These are phyloP conservation scores for Notothenia rossii DNA, from an alignment of 2,113 vertebrate species.

Conservation along the genomic window DNA sequence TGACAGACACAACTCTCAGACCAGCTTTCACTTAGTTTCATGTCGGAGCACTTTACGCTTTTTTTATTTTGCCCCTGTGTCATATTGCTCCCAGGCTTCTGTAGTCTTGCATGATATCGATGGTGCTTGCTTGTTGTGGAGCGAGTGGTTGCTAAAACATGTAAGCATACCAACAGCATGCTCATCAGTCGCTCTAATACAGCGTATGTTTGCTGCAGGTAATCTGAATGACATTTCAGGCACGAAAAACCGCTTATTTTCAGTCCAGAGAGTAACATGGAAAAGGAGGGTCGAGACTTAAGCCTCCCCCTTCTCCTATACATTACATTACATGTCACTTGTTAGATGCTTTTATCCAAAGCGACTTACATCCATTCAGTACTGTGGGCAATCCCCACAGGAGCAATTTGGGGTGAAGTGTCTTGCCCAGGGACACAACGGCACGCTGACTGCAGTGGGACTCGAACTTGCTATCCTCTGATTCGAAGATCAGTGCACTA, in stretches of 20 bases:
- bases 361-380: no score
- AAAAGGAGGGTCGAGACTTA: conserved; percentile 19
- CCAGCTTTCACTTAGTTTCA: conserved; percentile 46
- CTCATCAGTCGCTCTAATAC: not conserved
- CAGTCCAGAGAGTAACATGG: conserved; percentile 5
- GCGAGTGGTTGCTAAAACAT: not conserved
- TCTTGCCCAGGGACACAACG: no score
- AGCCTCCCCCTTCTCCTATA: conserved; percentile 1
- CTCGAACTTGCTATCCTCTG: no score
- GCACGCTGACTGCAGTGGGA: no score
- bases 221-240: conserved; percentile 27
- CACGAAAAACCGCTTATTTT: conserved; percentile 23
- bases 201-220: conserved; percentile 19
- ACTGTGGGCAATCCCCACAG: no score
- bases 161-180: not conserved
- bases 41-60: conserved; percentile 27
- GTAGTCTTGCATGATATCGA: conserved; percentile 2
- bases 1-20: conserved; percentile 50
- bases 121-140: not conserved
- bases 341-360: no score
- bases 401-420: no score
- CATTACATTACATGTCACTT: no score
- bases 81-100: conserved; percentile 4
- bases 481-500: no score
- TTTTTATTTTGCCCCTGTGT: not conserved